A percentile compares a stretch with the other conserved stretches of the same genome.
phyloP scores from a whole-genome alignment of 1,140 invertebrate genomes.

The Oryctes rhinoceros region DNA sequence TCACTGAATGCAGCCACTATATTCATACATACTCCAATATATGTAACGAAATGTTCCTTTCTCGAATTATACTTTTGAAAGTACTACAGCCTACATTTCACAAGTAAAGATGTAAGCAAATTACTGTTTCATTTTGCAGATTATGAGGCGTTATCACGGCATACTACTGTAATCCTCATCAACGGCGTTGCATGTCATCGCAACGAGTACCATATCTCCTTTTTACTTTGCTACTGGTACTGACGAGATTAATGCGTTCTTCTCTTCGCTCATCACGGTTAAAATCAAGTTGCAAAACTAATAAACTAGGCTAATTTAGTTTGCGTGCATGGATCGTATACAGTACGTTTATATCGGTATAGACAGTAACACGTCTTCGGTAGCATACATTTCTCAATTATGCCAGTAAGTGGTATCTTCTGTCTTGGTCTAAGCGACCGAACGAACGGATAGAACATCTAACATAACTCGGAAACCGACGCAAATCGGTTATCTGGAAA shows the following conservation, averaged over 20 bases:
- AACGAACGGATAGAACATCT: background rate
- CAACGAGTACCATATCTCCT: background rate
- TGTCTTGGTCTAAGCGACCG: background rate
- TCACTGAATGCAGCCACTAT: too few relatives aligned
- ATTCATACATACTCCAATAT: too few relatives aligned
- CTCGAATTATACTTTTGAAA: too few relatives aligned
- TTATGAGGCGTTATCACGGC: too few relatives aligned
- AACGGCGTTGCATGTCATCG: background rate
- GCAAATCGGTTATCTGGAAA: background rate
- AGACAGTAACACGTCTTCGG: background rate
- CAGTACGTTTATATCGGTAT: background rate
- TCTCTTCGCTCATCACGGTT: background rate
- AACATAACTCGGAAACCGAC: too few relatives aligned
- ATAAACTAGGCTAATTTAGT: conserved; percentile 18
- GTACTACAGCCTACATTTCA: too few relatives aligned
- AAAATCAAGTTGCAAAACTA: conserved; percentile 20
- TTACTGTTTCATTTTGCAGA: too few relatives aligned
- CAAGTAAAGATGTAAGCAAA: too few relatives aligned
- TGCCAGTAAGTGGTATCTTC: background rate
- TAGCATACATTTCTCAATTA: background rate
- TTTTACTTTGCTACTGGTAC: background rate
- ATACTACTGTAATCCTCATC: background rate
- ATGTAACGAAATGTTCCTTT: too few relatives aligned
- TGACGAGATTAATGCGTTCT: conserved; percentile 1
- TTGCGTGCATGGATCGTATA: background rate